Evolutionary conservation across 2,797 vertebrate species (phyloP), one percentile per base, ranked within the genome.

Genomic region (Mus minutoides): DNA sequence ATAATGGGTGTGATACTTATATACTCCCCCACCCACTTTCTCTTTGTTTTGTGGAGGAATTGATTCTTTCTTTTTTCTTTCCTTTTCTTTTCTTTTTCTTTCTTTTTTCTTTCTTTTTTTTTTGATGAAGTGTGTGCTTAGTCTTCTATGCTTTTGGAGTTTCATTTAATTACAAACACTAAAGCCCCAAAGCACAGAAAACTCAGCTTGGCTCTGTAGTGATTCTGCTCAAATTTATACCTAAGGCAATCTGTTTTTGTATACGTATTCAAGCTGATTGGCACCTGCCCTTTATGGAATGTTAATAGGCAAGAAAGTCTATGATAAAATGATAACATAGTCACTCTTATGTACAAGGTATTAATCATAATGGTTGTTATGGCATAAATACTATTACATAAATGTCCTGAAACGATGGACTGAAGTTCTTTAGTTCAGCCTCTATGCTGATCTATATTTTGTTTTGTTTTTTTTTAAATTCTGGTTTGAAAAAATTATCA

Each of bases 401-500:
- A 93, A 92, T 95, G 73, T 94, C 96, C 84, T 87, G 31, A 97
- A 97, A 95, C 89, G 73, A 49, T 64, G 24, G 94, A 77, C 96
- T 84, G 60, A 88, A 96, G 84, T 97, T 95, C 96, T 91, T 95
- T 96, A 95, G n/a, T 37, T 98, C 90, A 96, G 40, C 37, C 98
- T 90, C 87, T 75, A 40, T 97, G 82, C 96, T 98, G 98, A 92
- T 98, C 96, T 98, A 97, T 97, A 97, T 97, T 96, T 98, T 98
- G 16, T 14, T 56, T n/a, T n/a, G n/a, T n/a, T n/a, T n/a, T n/a
- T n/a, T n/a, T n/a, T n/a, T n/a, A 98, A 97, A 96, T 94, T 97
- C 62, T 97, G 96, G 98, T 98, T 98, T 98, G 94, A 98, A 98
- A 98, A 98, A 98, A 98, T 98, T 98, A 97, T 98, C 97, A 98